Conservation (phyloP, 92 coral and sea anemone species). For the Zoanthus sociatus region DNA sequence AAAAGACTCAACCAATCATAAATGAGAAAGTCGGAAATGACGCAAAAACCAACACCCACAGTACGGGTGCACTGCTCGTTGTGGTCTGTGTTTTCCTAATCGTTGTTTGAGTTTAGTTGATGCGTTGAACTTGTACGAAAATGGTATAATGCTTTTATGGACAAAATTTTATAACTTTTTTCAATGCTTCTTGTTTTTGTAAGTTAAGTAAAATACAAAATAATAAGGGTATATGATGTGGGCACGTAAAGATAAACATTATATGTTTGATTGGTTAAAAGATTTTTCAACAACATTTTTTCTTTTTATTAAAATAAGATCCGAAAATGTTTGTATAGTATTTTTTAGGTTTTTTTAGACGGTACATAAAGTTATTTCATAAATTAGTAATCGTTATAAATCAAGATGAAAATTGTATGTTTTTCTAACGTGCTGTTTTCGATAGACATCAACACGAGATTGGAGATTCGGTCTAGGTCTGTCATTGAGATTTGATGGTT, state of each 20-base stretch:
- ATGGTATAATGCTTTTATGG: neutral
- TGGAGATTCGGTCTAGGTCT: no score
- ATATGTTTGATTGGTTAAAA: neutral
- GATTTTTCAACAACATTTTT: neutral
- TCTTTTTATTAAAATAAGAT: no score
- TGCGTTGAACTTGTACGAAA: neutral
- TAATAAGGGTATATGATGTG: neutral
- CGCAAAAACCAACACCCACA: neutral
- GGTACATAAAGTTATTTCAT: no score
- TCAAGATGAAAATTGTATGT: no score
- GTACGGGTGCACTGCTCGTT: neutral
- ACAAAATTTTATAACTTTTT: neutral
- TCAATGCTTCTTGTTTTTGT: no score
- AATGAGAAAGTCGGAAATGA: neutral
- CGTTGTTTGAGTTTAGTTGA: neutral
- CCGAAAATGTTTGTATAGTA: no score
- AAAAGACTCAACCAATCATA: conserved; percentile 22
- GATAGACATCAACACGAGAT: no score
- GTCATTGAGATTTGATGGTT: no score
- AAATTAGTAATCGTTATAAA: no score
- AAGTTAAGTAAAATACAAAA: neutral
- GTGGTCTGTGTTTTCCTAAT: neutral
- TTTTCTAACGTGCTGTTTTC: no score
- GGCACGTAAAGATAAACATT: neutral
- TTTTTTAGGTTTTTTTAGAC: no score